phyloP scores from a whole-genome alignment of 2,797 vertebrate species.

The Anolis apletophallus region DNA sequence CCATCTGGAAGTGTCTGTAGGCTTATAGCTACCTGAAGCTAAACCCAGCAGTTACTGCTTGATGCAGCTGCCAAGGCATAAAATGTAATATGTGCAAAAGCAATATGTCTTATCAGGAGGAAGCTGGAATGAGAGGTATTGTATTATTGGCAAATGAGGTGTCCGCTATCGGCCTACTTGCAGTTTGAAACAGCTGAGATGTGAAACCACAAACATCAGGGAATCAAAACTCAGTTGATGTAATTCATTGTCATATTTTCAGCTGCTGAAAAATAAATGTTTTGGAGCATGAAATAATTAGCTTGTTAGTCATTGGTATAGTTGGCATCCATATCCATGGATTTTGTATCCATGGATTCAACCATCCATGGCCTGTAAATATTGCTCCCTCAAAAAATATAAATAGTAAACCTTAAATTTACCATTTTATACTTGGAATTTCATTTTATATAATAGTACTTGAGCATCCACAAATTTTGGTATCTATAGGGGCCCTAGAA shows the following conservation, averaged over 20 bases:
- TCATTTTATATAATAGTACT: too few species aligned
- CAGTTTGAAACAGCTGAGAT: constrained; percentile 32
- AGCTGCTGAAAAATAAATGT: constrained; percentile 13
- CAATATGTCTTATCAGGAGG: background rate
- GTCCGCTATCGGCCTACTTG: background rate
- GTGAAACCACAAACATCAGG: constrained; percentile 12
- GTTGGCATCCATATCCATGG: background rate
- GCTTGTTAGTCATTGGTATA: background rate
- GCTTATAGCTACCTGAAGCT: constrained; percentile 4
- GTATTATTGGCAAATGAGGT: constrained; percentile 25
- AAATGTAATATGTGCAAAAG: constrained; percentile 6
- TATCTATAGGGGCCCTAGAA: too few species aligned
- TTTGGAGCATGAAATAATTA: background rate
- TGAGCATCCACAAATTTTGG: too few species aligned
- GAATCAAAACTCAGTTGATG: constrained; percentile 18
- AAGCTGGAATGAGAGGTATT: constrained; percentile 44
- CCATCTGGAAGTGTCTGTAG: background rate
- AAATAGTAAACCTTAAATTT: too few species aligned
- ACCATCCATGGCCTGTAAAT: too few species aligned
- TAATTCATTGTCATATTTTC: constrained; percentile 31
- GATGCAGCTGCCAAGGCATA: background rate
- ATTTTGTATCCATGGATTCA: too few species aligned
- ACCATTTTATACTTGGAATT: too few species aligned
- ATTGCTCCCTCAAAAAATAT: too few species aligned
- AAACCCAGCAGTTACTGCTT: background rate